Base-by-base conservation (phyloP, 2,113 vertebrate genomes). In the Vireo altiloquus region DNA sequence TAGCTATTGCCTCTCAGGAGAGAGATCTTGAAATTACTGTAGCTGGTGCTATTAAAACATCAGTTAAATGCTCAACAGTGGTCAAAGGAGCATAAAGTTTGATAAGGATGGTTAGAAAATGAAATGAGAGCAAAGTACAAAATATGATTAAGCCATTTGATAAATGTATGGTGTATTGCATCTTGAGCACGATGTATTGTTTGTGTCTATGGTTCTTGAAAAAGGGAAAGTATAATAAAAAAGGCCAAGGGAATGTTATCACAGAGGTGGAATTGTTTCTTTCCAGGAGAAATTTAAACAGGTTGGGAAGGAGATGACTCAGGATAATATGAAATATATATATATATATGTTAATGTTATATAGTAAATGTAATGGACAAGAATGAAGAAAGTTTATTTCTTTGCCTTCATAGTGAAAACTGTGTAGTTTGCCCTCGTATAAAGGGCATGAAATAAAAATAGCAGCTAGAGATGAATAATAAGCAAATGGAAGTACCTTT, bases 1-100 rank as follows among this genome's bases (percentile, higher is more conserved):
- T 88, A 96, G 75, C 63, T 92, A 70, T 90, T 93, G 79, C 82
- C 71, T 97, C 94, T 90, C 88, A 92, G 46, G 95, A 96, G 92
- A 80, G 57, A 90, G n/a, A 90, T 88, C 56, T 80, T 93, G 79
- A 94, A 90, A 88, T 92, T 82, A 65, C n/a, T 93, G 33, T 82
- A 77, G 66, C 66, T 94, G 59, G 15, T 69, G 30, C 37, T 94
- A 82, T 74, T 93, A 86, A 92, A 94, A 77, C 30, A 82, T 52
- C 54, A 42, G 66, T 86, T 82, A 82, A 92, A 82, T 80, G 40
- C 25, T 85, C 75, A 85, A 19, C 54, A 70, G 27, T 86, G 79
- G 66, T 82, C 71, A 80, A 59, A 88, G n/a, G 35, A 95, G 25
- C 53, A 90, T 82, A 85, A 87, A 52, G 25, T 68, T 30, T 42